phyloP scores from a whole-genome alignment of 2,797 vertebrate genomes.

The Malurus splendens region DNA sequence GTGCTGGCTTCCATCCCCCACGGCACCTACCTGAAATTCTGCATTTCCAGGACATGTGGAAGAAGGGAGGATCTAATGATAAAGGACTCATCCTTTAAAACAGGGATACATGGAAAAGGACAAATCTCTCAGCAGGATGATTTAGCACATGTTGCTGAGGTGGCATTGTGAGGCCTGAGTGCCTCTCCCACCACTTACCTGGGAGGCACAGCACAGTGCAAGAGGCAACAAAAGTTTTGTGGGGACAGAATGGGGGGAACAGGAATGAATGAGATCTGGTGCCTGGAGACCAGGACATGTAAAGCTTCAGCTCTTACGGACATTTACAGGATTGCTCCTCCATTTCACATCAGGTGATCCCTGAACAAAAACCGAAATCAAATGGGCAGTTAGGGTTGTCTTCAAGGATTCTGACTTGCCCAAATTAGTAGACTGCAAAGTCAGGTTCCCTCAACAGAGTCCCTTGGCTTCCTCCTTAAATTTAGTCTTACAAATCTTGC shows the following conservation, averaged over 20 bases:
- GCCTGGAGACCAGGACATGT: background rate
- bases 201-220: background rate
- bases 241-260: background rate
- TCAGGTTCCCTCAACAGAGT: background rate
- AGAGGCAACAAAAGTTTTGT: background rate
- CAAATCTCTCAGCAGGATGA: background rate
- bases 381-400: background rate
- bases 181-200: background rate
- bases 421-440: background rate
- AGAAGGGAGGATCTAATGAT: too few relatives aligned
- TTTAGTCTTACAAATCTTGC: background rate
- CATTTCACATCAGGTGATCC: background rate
- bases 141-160: accelerated
- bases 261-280: background rate
- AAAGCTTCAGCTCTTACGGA: background rate
- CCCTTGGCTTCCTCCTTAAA: background rate
- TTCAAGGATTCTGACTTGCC: background rate
- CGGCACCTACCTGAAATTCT: background rate
- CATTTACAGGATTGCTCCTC: background rate
- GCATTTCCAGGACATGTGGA: background rate
- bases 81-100: background rate
- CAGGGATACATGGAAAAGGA: accelerated
- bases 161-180: accelerated
- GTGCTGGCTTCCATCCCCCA: background rate
- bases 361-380: background rate